Percentiles rank a stretch among this genome's conserved stretches.
Evolutionary conservation across 2,113 vertebrate species (phyloP).

Genomic region (Dicrurus megarhynchus): DNA sequence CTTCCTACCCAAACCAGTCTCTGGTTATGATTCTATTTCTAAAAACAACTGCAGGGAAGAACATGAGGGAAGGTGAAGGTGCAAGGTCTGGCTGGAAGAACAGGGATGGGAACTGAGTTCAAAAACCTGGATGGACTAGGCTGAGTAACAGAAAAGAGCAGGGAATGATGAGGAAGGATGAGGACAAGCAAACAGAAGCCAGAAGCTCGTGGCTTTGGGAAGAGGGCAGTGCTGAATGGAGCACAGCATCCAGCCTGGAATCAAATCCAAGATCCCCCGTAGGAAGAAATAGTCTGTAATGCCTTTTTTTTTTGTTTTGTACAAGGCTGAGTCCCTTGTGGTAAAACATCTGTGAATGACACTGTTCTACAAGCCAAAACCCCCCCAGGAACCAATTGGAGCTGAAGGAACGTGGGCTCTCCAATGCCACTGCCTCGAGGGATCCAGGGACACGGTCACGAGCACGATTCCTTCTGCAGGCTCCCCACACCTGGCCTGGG

Average conservation of each 20-base stretch:
- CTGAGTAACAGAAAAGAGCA: not conserved
- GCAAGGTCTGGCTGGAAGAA: not conserved
- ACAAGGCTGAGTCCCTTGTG: not conserved
- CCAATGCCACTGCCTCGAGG: rapidly evolving
- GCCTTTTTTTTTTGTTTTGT: too few species aligned
- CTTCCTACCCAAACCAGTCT: not conserved
- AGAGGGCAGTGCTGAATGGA: not conserved
- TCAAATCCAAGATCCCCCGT: not conserved
- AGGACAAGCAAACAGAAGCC: not conserved
- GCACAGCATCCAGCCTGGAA: not conserved
- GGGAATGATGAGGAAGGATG: not conserved
- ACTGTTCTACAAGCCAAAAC: not conserved
- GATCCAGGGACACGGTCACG: not conserved
- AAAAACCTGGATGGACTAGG: not conserved
- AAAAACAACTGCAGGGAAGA: not conserved
- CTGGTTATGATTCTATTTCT: not conserved
- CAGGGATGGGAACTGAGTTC: not conserved
- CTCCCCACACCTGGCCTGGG: not conserved
- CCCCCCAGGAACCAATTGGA: not conserved
- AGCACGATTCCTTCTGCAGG: not conserved
- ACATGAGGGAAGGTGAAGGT: not conserved
- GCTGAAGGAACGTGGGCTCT: not conserved
- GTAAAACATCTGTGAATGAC: not conserved
- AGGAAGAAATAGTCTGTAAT: not conserved
- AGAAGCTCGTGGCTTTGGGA: not conserved